Evolutionary conservation across 2,888 invertebrate species (phyloP), one percentile per base, ranked within the genome.

Genomic region (Scelioninae gen. 1): DNA sequence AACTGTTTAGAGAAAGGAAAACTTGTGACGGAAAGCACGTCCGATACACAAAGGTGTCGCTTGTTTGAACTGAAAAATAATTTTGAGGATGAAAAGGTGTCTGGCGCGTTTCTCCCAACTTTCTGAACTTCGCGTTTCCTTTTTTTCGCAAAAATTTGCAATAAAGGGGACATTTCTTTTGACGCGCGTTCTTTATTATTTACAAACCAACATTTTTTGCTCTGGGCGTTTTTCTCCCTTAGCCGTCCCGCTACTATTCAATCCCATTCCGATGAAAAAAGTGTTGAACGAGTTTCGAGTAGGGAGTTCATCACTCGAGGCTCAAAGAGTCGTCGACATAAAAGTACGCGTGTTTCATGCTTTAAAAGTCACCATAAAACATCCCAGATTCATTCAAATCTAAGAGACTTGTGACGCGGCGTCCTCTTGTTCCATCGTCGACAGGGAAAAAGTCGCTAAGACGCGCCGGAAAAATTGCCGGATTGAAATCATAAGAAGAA

Each of bases 331-430:
- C 69, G 84, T 80, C 77, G 74, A 81, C 77, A 77, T 77, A 78
- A 83, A 83, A 77, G 83, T 84, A 81, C 77, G 83, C 83, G 72
- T 79, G 79, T 83, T 83, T 80, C 77, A 74, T 77, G 68, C 74
- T 83, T 84, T 81, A 75, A 83, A 83, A 83, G 79, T 76, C 79
- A 76, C 78, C 71, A 71, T 78, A 83, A 84, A 81, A 81, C 77
- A 81, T 69, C 80, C 81, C 81, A 84, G 84, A 81, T 78, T 81
- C 78, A 81, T 84, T 84, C 81, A 84, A 75, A 78, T 78, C 74
- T 66, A 77, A 74, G 77, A 60, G 51, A 74, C 76, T 77, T 66
- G 56, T 76, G 69, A 76, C 71, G 75, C 63, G 83, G 32, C 34
- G 38, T 31, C 66, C 68, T 71, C 71, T 83, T 77, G 69, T 83